Base-by-base conservation (phyloP, 2,797 vertebrate genomes). In the Sebastes hubbsi region DNA sequence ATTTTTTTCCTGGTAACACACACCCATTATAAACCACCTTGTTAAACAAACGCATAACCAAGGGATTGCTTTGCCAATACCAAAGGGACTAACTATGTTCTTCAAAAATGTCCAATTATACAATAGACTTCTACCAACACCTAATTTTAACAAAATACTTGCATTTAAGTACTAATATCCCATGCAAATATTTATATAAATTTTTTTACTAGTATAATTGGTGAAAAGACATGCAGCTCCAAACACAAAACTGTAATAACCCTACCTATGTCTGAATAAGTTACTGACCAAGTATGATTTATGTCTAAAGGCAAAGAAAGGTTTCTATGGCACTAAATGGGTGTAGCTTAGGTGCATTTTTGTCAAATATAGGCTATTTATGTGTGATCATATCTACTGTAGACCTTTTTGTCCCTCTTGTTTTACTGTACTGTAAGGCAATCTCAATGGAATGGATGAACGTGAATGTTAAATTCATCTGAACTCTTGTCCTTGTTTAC, bases 251-350 rank as follows among this genome's bases (percentile, higher is more conserved):
- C 64, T 76, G 62, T 83, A 82, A 86, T 88, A 87, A 87, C 90
- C 88, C 90, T 86, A 90, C 86, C 89, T 90, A 90, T 52, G 24
- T 88, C 80, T 91, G 87, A 92, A 86, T 85, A 86, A 82, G 87
- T 91, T 91, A 91, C 88, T 88, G 88, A 92, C 90, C 91, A 70
- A 82, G 88, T 91, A 89, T 94, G 92, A 92, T 85, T 91, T 68
- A 91, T 90, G 89, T 94, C 92, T 95, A 94, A 95, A 95, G 94
- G 94, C 94, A 95, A 95, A 94, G 93, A 92, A 94, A 94, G 94
- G 93, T 94, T 94, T 95, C 92, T 94, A 95, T 95, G 94, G 95
- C 95, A 95, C 95, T 95, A 95, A 94, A 94, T 94, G 93, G 94
- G 92, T 93, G 92, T 94, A 91, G 91, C 90, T 92, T 93, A 94